Conservation (phyloP, 2,113 vertebrate species). For the Dicentrarchus labrax region DNA sequence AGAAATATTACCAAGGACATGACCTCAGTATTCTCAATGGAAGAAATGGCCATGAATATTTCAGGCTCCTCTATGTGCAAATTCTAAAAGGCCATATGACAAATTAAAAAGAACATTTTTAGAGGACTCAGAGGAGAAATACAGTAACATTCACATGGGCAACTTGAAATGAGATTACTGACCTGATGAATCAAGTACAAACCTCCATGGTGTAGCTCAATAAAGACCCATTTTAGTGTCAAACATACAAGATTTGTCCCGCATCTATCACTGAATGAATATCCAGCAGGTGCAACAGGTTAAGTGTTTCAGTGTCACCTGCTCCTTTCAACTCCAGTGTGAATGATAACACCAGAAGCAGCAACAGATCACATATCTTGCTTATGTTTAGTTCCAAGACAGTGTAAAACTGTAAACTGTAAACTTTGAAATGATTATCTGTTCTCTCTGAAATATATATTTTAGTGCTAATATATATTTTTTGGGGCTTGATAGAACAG, state of each 20-base stretch:
- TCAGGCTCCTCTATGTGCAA: not conserved
- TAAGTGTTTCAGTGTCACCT: not conserved
- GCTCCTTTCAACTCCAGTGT: not conserved
- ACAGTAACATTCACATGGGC: not conserved
- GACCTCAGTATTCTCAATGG: not conserved
- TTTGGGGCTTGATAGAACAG: not conserved
- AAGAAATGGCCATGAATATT: not conserved
- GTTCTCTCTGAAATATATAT: not conserved
- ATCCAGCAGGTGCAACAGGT: slow-evolving; percentile 5
- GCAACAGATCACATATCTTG: not conserved
- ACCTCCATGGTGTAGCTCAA: not conserved
- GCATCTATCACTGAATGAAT: slow-evolving; percentile 2
- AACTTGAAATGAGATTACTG: slow-evolving; percentile 17
- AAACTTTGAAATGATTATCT: not conserved
- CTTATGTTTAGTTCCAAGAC: not conserved
- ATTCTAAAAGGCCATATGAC: not conserved
- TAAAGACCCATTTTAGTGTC: slow-evolving; percentile 4
- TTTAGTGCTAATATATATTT: not conserved
- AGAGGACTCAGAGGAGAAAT: not conserved
- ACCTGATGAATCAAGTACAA: slow-evolving; percentile 7
- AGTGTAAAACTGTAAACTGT: not conserved
- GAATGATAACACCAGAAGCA: not conserved
- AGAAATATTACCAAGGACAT: not conserved
- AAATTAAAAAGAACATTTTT: not conserved
- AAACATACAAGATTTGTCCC: not conserved